Evolutionary conservation across 2,113 vertebrate genomes (phyloP).

Genomic region (Propithecus coquereli): DNA sequence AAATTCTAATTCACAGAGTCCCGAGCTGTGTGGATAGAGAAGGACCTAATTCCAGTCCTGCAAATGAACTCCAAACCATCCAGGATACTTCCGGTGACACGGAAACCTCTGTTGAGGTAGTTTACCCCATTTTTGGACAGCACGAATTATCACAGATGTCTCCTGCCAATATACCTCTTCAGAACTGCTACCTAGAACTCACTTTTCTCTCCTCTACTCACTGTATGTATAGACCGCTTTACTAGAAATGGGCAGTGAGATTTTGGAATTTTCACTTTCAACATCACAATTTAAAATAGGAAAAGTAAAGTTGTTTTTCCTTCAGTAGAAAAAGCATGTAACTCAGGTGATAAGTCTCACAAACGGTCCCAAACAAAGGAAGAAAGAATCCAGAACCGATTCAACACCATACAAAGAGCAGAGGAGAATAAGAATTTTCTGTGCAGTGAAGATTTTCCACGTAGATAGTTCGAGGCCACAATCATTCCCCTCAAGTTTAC

Average conservation of each 20-base stretch:
- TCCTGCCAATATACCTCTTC: not conserved
- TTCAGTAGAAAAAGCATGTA: not conserved
- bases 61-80: not conserved
- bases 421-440: not conserved
- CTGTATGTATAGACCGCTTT: accelerated
- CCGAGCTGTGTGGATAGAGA: not conserved
- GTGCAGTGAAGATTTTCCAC: not conserved
- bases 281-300: not conserved
- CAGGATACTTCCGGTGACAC: not conserved
- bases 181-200: not conserved
- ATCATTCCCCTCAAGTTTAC: not conserved
- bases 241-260: not conserved
- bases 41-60: not conserved
- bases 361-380: not conserved
- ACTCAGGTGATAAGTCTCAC: not conserved
- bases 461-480: not conserved
- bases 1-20: not conserved
- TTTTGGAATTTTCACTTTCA: not conserved
- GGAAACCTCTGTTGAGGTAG: not conserved
- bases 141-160: not conserved
- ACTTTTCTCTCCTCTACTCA: not conserved
- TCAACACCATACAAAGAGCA: not conserved
- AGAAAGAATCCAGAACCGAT: not conserved
- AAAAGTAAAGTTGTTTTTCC: not conserved
- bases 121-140: not conserved